Base-by-base conservation (phyloP, 2,113 vertebrate genomes). In the Hipposideros armiger region DNA sequence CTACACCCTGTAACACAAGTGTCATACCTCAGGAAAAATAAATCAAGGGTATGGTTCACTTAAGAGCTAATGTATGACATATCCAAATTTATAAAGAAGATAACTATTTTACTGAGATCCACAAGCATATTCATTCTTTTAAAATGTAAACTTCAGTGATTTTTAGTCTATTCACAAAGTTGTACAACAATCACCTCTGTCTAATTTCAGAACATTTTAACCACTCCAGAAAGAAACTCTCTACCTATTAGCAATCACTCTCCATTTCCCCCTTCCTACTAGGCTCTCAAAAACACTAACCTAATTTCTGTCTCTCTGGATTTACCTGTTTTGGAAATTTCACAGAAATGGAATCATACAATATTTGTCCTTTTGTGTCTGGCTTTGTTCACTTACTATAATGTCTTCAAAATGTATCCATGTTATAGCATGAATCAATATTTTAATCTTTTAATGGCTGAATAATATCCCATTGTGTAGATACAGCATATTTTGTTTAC, bases 11-110 rank as follows among this genome's bases (percentile, higher is more conserved):
- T 84, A 82, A 67, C n/a, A 76, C 72, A 86, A 52, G n/a, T 60
- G 62, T 86, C n/a, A 91, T 22, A 40, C 2, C 54, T 30, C 40
- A 87, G 20, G 42, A 92, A 89, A 94, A 85, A 28, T 30, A 95
- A 89, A 67, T 77, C 1, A 13, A 50, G 22, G 13, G 14, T 81
- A 26, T 56, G 54, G 19, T n/a, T 91, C 4, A 84, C 70, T 87
- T 95, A 89, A 81, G 67, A 70, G 17, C 72, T 93, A 54, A 76
- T 66, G 16, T 3, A 19, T 15, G 14, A 69, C 85, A 90, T 73
- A 42, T 6, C 16, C 42, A 86, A 60, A 70, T 76, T 85, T 64
- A 86, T 47, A 91, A 91, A 60, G 24, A 95, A 10, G 20, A 62
- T 60, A 26, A 24, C 26, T 32, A 15, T 84, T 80, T 87, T 88